A percentile compares a stretch with the other conserved stretches of the same genome.
phyloP scores from a whole-genome alignment of 2,888 invertebrate genomes.

The Eupithecia subumbrata region DNA sequence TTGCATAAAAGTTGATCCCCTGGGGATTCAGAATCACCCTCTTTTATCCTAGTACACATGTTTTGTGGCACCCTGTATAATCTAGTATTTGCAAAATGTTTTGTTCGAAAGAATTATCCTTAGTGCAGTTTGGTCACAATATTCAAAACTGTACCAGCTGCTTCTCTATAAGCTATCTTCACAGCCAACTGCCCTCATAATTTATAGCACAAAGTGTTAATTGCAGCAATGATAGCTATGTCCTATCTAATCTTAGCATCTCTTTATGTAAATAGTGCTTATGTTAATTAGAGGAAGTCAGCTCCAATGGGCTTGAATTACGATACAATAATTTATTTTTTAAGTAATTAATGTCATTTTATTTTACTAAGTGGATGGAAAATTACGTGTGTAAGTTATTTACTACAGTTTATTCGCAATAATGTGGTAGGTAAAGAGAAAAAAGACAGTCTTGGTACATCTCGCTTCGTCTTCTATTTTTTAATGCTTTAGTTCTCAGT shows the following conservation, averaged over 20 bases:
- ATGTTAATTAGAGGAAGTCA: conserved; percentile 75
- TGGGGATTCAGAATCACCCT: too few relatives aligned
- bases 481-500: too few relatives aligned
- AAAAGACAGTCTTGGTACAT: too few relatives aligned
- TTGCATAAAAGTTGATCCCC: too few relatives aligned
- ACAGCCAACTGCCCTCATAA: conserved; percentile 62
- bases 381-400: neutral
- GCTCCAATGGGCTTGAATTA: conserved; percentile 63
- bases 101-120: too few relatives aligned
- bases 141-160: conserved; percentile 19
- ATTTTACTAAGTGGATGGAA: neutral
- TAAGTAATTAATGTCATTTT: neutral
- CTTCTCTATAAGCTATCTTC: conserved; percentile 44
- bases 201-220: conserved; percentile 77
- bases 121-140: neutral
- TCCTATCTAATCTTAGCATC: conserved; percentile 68
- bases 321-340: conserved; percentile 18
- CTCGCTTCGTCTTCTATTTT: too few relatives aligned
- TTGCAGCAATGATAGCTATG: conserved; percentile 74
- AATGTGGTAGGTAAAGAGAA: neutral
- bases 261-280: conserved; percentile 72
- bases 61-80: too few relatives aligned
- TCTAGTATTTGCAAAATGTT: too few relatives aligned
- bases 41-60: too few relatives aligned
- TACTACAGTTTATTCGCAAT: neutral